A percentile compares a stretch with the other conserved stretches of the same genome.
Conservation (phyloP, 2,797 vertebrate genomes). For the Euphonia xanthogaster region DNA sequence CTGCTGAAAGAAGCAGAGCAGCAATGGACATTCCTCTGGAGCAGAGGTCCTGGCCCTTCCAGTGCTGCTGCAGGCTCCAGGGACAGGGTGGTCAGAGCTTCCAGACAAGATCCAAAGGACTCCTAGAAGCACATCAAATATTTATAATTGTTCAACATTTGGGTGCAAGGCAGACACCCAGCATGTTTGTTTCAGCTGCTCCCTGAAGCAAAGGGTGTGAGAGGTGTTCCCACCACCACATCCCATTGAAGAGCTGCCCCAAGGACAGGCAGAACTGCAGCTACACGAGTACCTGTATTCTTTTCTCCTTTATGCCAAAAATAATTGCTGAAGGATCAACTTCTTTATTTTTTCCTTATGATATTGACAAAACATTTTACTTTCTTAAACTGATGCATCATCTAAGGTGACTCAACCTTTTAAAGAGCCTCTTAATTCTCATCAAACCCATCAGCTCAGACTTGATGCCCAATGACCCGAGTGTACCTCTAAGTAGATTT, state of each 20-base stretch:
- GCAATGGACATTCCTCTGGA: neutral
- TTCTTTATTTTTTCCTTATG: neutral
- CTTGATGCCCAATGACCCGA: neutral
- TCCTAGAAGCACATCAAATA: neutral
- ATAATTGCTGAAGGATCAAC: neutral
- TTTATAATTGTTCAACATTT: neutral
- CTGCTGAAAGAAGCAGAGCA: neutral
- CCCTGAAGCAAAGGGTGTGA: neutral
- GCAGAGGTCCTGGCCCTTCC: neutral
- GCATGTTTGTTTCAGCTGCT: neutral
- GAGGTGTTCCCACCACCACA: neutral
- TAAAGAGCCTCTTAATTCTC: neutral
- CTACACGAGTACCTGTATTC: fast-evolving
- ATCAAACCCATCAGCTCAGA: neutral
- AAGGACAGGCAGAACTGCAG: neutral
- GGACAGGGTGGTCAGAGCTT: neutral
- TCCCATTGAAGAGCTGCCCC: neutral
- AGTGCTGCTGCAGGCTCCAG: too few species aligned
- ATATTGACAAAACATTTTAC: neutral
- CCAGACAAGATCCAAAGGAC: neutral
- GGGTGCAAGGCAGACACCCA: neutral
- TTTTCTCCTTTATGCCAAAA: neutral
- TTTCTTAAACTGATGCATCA: neutral
- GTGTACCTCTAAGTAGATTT: neutral
- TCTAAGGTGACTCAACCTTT: neutral